Evolutionary conservation across 2,113 vertebrate genomes (phyloP), one percentile per base, ranked within the genome.

Genomic region (Pardalotus punctatus): DNA sequence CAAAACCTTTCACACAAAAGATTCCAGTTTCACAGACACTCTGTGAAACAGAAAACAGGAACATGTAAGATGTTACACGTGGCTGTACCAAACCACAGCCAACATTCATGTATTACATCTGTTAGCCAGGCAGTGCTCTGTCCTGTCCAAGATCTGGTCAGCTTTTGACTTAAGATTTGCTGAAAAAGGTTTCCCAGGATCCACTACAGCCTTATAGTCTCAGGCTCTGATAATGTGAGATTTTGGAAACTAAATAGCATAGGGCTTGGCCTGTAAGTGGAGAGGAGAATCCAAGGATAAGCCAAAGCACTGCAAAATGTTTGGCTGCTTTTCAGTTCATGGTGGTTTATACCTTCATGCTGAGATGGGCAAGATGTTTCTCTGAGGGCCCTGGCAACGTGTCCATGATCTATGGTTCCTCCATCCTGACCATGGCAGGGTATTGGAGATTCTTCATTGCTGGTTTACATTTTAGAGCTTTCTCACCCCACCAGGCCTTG

Each of bases 281-380:
- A 65, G 53, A 78, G 50, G n/a, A 65, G 60, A 50, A 15, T 43
- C 31, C 3, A 1, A 58, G n/a, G 33, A 17, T 35, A 56, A 33
- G 38, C 31, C 18, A 25, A 66, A 71, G n/a, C 53, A 36, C 54
- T 88, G 71, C 43, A 74, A 73, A 91, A 77, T 1, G 0, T 76
- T 93, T 94, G 84, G 62, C 74, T 91, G n/a, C 20, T 86, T 78
- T 90, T 83, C 92, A 88, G 33, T 73, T 77, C 21, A 1, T 78
- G 31, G 57, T 81, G 89, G 69, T 91, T 94, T 87, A 14, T 81
- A 94, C 65, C 76, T 90, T 93, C 67, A 36, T 66, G 90, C 60
- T 95, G 83, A 89, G 86, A 91, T 24, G 81, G 69, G 53, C 65
- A 95, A 95, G 88, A 93, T 79, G 61, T 92, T 95, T 88, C 50